phyloP scores from a whole-genome alignment of 92 coral and sea anemone genomes.

The Pocillopora meandrina region DNA sequence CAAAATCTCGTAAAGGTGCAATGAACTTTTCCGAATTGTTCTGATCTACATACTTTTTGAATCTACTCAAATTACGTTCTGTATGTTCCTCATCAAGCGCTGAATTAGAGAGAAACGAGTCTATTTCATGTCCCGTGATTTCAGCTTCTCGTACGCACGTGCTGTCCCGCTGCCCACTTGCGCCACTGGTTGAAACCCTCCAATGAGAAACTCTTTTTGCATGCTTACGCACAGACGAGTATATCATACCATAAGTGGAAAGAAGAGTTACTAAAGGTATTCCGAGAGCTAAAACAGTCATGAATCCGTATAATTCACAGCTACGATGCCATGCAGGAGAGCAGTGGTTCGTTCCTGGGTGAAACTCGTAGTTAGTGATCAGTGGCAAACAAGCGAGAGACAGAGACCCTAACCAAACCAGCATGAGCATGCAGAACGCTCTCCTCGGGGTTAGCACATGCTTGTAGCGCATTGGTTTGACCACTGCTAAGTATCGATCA shows the following conservation, averaged over 20 bases:
- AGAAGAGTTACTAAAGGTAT: slow-evolving; percentile 77
- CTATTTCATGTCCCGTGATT: slow-evolving; percentile 16
- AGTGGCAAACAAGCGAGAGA: slow-evolving; percentile 71
- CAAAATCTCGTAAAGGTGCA: background rate
- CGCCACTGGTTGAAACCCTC: slow-evolving; percentile 25
- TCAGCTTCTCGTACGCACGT: background rate
- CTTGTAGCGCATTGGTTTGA: slow-evolving; percentile 88
- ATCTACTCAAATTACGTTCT: background rate
- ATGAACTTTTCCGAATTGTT: slow-evolving; percentile 5
- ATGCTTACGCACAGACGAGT: slow-evolving; percentile 72
- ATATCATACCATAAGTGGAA: slow-evolving; percentile 80
- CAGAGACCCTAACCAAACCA: slow-evolving; percentile 66
- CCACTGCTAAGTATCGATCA: slow-evolving; percentile 92
- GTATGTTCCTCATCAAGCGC: background rate
- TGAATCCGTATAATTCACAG: slow-evolving; percentile 77
- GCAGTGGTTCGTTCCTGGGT: slow-evolving; percentile 83
- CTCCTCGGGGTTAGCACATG: slow-evolving; percentile 66
- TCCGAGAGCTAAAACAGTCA: slow-evolving; percentile 72
- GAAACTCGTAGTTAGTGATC: slow-evolving; percentile 66
- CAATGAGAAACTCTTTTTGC: slow-evolving; percentile 73
- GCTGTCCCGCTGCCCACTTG: background rate
- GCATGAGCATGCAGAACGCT: slow-evolving; percentile 65
- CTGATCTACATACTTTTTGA: background rate
- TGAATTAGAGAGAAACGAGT: slow-evolving; percentile 22
- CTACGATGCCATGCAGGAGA: slow-evolving; percentile 78